Evolutionary conservation across 92 coral and sea anemone genomes (phyloP).

Genomic region (Scolanthus callimorphus): DNA sequence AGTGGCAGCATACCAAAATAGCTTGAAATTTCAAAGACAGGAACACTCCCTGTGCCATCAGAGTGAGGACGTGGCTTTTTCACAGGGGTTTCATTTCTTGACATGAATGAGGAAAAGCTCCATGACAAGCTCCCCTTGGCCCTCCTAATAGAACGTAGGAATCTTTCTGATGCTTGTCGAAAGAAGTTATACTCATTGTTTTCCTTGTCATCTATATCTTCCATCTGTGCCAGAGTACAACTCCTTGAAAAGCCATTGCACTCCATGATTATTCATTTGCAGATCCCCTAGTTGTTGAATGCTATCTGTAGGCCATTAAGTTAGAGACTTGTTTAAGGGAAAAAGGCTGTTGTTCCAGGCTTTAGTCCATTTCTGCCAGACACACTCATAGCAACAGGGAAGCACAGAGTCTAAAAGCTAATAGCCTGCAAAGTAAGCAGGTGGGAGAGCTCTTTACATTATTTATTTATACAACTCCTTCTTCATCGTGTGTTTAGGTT

Average conservation of each 20-base stretch:
- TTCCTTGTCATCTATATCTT: conserved; percentile 39
- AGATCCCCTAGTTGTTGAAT: too few relatives aligned
- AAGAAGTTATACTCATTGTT: conserved; percentile 48
- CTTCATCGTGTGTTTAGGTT: conserved; percentile 15
- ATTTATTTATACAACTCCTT: conserved; percentile 27
- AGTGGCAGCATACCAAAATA: conserved; percentile 30
- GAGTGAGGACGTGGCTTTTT: conserved; percentile 62
- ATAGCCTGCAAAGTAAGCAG: conserved; percentile 11
- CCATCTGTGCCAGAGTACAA: conserved; percentile 33
- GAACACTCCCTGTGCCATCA: conserved; percentile 56
- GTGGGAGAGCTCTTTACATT: conserved; percentile 24
- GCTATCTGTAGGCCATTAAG: too few relatives aligned
- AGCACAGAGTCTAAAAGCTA: conserved; percentile 11
- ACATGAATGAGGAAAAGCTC: conserved; percentile 58
- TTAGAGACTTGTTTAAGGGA: too few relatives aligned
- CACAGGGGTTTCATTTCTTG: conserved; percentile 14
- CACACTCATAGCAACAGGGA: conserved; percentile 6
- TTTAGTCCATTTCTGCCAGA: not conserved
- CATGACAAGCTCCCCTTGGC: conserved; percentile 70
- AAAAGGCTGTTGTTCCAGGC: too few relatives aligned
- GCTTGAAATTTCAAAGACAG: conserved; percentile 20
- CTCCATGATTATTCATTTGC: too few relatives aligned
- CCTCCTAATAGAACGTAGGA: conserved; percentile 59
- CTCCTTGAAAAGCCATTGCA: conserved; percentile 21
- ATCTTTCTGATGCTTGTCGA: conserved; percentile 65